A percentile compares a stretch with the other conserved stretches of the same genome.
These are phyloP conservation scores for Pyralis farinalis DNA, from an alignment of 2,888 invertebrate genomes.

Conservation along the genomic window DNA sequence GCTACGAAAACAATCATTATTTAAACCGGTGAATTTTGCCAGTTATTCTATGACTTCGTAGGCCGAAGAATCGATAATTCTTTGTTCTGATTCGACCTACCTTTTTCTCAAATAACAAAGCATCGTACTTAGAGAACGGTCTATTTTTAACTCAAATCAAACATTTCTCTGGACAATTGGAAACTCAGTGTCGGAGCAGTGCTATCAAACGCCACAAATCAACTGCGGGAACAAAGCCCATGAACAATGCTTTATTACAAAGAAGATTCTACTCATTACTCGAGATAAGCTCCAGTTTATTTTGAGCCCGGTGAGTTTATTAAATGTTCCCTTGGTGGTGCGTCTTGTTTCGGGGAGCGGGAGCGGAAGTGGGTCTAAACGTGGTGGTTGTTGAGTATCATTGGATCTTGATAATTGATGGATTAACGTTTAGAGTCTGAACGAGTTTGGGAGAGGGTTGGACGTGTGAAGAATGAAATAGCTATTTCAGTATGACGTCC, in stretches of 20 bases:
- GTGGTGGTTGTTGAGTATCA: constrained; percentile 11
- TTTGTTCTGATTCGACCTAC: no score
- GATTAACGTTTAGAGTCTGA: constrained; percentile 39
- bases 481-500: background rate
- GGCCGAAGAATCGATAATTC: no score
- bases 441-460: constrained; percentile 20
- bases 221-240: constrained; percentile 12
- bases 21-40: no score
- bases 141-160: constrained; percentile 10
- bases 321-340: constrained; percentile 3
- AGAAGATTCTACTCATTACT: constrained; percentile 13
- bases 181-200: constrained; percentile 11
- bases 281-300: constrained; percentile 7
- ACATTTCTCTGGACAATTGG: constrained; percentile 13
- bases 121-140: background rate
- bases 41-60: no score
- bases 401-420: constrained; percentile 46
- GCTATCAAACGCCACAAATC: constrained; percentile 17
- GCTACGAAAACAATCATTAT: no score
- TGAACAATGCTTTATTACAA: constrained; percentile 13
- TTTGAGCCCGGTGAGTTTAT: constrained; percentile 10
- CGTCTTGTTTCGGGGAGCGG: background rate
- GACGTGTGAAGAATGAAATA: no score
- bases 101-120: background rate
- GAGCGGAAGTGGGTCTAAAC: constrained; percentile 1